Evolutionary conservation across 2,888 invertebrate genomes (phyloP), one percentile per base, ranked within the genome.

Genomic region (Yponomeuta plumbellus): DNA sequence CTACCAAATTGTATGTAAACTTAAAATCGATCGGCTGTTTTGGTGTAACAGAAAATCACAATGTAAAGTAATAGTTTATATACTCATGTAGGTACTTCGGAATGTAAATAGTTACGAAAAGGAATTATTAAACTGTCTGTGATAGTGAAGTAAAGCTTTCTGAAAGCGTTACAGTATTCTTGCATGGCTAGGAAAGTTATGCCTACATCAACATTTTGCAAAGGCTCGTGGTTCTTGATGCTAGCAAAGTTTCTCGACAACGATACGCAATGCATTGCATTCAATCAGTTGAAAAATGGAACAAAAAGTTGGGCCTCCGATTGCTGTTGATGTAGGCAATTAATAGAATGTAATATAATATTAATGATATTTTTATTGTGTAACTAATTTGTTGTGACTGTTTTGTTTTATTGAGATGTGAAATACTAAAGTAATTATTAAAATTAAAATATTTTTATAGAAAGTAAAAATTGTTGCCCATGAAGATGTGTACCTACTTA

Each of bases 81-180:
- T 52, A 52, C 17, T 52, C 13, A 17, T 52, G 13, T 39, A 39
- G 11, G 11, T 52, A 17, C 44, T 5, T 52, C 44, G 17, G 44
- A 52, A 52, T 52, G 8, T 52, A 52, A 52, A 52, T 17, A 52
- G 17, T 17, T 52, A 52, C 44, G 44, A 17, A 52, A 52, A 52
- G 17, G 61, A 61, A 34, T 61, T 34, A 62, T 64, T 59, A 44
- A 40, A 40, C 68, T 73, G 77, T 85, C 89, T 89, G 88, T 89
- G 89, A 89, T 88, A 89, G 86, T 78, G 81, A 83, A 80, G 83
- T 81, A 77, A 82, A 75, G 86, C 86, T 86, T 87, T 86, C 76
- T 80, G 77, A 86, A 86, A 80, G 80, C 77, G 74, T 76, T 78
- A 78, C 86, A 87, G 86, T 88, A 88, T 88, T 88, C 77, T 81